A percentile compares a stretch with the other conserved stretches of the same genome.
phyloP scores from a whole-genome alignment of 2,113 vertebrate species.

The Eurystomus gularis region DNA sequence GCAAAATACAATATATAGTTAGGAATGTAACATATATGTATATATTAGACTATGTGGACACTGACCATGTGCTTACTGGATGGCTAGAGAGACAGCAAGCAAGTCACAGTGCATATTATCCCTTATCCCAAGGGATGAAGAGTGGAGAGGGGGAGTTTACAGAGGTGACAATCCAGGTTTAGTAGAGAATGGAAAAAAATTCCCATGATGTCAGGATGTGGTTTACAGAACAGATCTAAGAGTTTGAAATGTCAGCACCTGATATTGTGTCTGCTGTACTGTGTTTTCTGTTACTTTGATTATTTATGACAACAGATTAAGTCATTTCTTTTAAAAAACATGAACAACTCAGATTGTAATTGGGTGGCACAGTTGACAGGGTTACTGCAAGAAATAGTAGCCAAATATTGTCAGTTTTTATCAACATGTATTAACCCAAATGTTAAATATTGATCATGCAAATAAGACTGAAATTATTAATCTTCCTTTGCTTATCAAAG shows the following conservation, averaged over 20 bases:
- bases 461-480: not conserved
- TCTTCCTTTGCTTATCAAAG: not conserved
- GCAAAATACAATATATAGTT: not conserved
- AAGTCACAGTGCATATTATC: not conserved
- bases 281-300: not conserved
- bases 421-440: not conserved
- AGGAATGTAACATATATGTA: rapidly evolving
- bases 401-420: not conserved
- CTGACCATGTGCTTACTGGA: not conserved
- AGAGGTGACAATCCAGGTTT: not conserved
- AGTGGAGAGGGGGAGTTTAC: not conserved
- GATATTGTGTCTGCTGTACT: not conserved
- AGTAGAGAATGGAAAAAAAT: not conserved
- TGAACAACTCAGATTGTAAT: not conserved
- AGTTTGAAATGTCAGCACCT: not conserved
- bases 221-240: not conserved
- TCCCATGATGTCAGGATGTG: not conserved
- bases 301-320: not conserved
- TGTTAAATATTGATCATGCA: not conserved
- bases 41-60: not conserved
- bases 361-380: not conserved
- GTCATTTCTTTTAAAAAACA: not conserved
- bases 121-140: not conserved
- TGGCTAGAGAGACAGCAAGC: not conserved
- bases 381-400: not conserved